Evolutionary conservation across 2,113 vertebrate species (phyloP).

Genomic region (Dicaeum eximium): DNA sequence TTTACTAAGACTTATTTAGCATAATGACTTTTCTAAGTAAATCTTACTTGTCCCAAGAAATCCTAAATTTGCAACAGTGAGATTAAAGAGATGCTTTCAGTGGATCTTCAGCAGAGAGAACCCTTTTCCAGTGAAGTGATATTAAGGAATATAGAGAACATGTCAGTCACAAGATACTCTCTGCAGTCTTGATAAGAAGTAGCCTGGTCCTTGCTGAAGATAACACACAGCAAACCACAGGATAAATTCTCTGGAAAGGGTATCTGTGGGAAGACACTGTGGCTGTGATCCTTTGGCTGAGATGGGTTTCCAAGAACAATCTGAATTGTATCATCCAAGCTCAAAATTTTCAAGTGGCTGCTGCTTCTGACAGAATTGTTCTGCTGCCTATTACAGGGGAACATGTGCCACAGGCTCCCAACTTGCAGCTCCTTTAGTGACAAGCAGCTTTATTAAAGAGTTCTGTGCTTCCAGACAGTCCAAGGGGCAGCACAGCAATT

Average conservation of each 20-base stretch:
- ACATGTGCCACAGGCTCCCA: neutral
- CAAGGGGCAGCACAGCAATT: neutral
- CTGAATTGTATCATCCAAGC: neutral
- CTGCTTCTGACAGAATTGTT: neutral
- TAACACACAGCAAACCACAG: neutral
- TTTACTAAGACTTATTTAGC: constrained; percentile 38
- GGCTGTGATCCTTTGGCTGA: neutral
- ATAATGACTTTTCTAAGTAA: constrained; percentile 55
- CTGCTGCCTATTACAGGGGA: neutral
- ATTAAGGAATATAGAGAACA: neutral
- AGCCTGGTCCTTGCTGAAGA: neutral
- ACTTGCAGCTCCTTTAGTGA: neutral
- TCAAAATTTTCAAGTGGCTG: neutral
- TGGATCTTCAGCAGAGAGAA: neutral
- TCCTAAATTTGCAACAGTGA: constrained; percentile 8
- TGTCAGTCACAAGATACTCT: neutral
- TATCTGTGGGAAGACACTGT: neutral
- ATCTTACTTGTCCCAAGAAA: constrained; percentile 51
- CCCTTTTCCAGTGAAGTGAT: neutral
- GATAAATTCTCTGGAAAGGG: neutral
- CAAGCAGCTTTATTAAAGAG: neutral
- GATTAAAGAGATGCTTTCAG: neutral
- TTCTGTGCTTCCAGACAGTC: neutral
- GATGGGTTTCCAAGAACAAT: neutral
- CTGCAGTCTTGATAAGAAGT: neutral